Evolutionary conservation across 2,113 vertebrate genomes (phyloP), one percentile per base, ranked within the genome.

Genomic region (Menidia beryllina): DNA sequence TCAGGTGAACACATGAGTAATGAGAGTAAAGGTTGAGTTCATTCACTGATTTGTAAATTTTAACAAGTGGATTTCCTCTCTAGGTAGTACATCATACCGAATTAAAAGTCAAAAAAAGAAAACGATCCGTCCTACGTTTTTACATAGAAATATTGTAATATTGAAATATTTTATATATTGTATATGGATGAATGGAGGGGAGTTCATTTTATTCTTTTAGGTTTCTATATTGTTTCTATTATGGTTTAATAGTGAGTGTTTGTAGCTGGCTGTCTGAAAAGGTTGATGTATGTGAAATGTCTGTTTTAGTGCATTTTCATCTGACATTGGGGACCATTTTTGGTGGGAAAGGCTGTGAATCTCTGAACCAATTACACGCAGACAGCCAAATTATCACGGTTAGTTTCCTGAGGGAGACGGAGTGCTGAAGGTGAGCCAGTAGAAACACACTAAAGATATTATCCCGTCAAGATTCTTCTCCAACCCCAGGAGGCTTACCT

Each of bases 331-430:
- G 61, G 20, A 34, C 14, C 21, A 0, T 48, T 55, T 25, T 51
- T 60, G 54, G 12, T 36, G 50, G 48, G 67, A 58, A 41, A 53
- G 27, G 64, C 45, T 70, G 26, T 1, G 51, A 69, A 71, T 79
- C 66, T 64, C 51, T 0, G 23, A 11, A 7, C 64, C 76, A 81
- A 71, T 88, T 86, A 84, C 59, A 0, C 5, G 41, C 65, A 64
- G 83, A 67, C 63, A 67, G 69, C 48, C 19, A 72, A 67, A 86
- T 75, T 62, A 81, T 71, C 61, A 68, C 34, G 63, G 45, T 59
- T 58, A 73, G 60, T 27, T 85, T 80, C 43, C 47, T 0, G 0
- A n/a, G 3, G 39, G 56, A 64, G 14, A 69, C 45, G 3, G 72
- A 53, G 45, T 6, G 27, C 71, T 49, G 76, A 59, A 4, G 15